Base-by-base conservation (phyloP, 2,888 invertebrate species). In the Andrena flavipes region DNA sequence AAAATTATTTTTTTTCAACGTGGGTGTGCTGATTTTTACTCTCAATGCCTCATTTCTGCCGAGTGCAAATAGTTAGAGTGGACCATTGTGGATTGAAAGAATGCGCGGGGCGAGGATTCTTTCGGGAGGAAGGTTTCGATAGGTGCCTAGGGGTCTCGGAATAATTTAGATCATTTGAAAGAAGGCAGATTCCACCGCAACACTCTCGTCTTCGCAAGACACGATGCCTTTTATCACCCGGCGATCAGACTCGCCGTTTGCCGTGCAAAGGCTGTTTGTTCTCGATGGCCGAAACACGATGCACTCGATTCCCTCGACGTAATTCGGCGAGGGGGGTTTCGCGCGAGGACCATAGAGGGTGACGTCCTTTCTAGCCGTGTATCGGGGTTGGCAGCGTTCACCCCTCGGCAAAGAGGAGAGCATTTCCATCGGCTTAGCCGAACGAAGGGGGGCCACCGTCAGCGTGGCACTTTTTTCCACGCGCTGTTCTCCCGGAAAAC, bases 401-500 rank as follows among this genome's bases (percentile, higher is more conserved):
- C 82, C 84, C 83, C 84, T 82, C 82, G 82, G 59, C 77, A 75
- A 82, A 84, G 78, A 75, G 78, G 74, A 75, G 71, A 75, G 74
- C 83, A 82, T 77, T 77, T 74, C 69, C 76, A 83, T 84, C 84
- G 83, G 79, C 74, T 80, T 75, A 74, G 73, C 62, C 79, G 62
- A 64, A 83, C 49, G 65, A 65, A 33, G 65, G 69, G 69, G 73
- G 73, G 59, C 48, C 70, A n/a, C 48, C 8, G 0, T 26, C 10
- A 33, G 54, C 42, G 42, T 23, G 20, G 30, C 65, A 63, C 71
- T 84, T 82, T 83, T 16, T 78, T 78, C 42, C 67, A 13, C 48
- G 60, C 42, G 13, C 23, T 72, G 64, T 81, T 83, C 80, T 80
- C 74, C 76, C 74, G 79, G 74, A 71, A 84, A 74, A 84, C 84